These are phyloP conservation scores for Tachuris rubrigastra DNA, from an alignment of 2,113 vertebrate genomes.

Conservation along the genomic window DNA sequence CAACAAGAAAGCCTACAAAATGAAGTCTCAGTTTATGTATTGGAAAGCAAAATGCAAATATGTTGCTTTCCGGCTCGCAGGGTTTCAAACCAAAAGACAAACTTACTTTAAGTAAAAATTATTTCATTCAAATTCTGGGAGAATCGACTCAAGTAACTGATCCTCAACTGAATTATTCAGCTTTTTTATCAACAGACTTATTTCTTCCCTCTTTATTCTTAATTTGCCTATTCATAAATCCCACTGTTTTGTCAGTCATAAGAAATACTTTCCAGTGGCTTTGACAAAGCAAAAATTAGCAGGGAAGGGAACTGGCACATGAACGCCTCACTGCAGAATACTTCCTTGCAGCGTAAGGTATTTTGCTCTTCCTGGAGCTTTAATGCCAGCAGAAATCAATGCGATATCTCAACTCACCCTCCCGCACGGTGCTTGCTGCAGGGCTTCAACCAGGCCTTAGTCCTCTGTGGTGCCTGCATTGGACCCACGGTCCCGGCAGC, in stretches of 20 bases:
- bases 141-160: constrained; percentile 53
- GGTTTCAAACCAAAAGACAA: constrained; percentile 59
- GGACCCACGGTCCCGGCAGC: not conserved
- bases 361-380: constrained; percentile 45
- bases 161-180: constrained; percentile 70
- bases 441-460: not conserved
- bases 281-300: constrained; percentile 64
- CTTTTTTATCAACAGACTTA: constrained; percentile 63
- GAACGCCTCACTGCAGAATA: not conserved
- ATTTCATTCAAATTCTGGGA: constrained; percentile 61
- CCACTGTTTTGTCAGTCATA: constrained; percentile 54
- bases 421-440: fast-evolving
- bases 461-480: not conserved
- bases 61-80: constrained; percentile 54
- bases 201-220: constrained; percentile 53
- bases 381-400: constrained; percentile 12
- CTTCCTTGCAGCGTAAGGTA: constrained; percentile 40
- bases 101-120: constrained; percentile 55
- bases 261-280: constrained; percentile 57
- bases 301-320: constrained; percentile 35
- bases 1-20: constrained; percentile 59
- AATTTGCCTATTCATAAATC: constrained; percentile 66
- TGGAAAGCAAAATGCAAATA: constrained; percentile 68
- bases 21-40: constrained; percentile 49
- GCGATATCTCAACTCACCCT: not conserved